A percentile compares a stretch with the other conserved stretches of the same genome.
phyloP scores from a whole-genome alignment of 2,113 vertebrate species.

The Mixornis gularis region DNA sequence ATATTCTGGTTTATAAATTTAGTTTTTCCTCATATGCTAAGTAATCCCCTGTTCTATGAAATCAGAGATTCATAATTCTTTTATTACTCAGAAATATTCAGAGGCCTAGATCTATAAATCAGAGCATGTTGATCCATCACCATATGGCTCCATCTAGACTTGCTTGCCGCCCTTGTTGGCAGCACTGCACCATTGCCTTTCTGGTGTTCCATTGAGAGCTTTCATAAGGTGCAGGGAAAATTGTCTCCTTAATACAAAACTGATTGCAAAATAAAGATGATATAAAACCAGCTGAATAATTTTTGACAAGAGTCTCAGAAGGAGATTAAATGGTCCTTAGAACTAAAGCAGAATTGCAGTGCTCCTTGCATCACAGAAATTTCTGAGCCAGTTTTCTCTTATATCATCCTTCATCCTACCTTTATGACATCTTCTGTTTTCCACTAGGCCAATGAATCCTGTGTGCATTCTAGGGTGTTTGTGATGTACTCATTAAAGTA shows the following conservation, averaged over 20 bases:
- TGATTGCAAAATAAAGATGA: slow-evolving; percentile 23
- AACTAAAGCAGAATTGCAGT: background rate
- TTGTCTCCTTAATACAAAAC: background rate
- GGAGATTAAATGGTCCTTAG: background rate
- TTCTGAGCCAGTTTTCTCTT: background rate
- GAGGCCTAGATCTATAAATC: background rate
- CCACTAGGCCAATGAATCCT: background rate
- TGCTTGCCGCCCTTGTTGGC: background rate
- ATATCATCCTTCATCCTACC: background rate
- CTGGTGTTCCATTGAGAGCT: background rate
- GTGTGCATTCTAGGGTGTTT: background rate
- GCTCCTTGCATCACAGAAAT: background rate
- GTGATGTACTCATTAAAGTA: background rate
- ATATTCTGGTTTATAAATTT: background rate
- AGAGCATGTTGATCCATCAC: background rate
- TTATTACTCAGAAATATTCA: background rate
- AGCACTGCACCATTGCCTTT: background rate
- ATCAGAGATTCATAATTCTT: background rate
- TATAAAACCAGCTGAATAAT: background rate
- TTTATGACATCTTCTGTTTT: background rate
- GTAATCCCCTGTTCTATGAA: background rate
- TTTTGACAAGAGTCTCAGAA: background rate
- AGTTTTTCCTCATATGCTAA: background rate
- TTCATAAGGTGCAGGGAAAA: background rate
- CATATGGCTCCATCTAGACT: background rate